Base-by-base conservation (phyloP, 2,797 vertebrate species). In the Alcedo atthis region DNA sequence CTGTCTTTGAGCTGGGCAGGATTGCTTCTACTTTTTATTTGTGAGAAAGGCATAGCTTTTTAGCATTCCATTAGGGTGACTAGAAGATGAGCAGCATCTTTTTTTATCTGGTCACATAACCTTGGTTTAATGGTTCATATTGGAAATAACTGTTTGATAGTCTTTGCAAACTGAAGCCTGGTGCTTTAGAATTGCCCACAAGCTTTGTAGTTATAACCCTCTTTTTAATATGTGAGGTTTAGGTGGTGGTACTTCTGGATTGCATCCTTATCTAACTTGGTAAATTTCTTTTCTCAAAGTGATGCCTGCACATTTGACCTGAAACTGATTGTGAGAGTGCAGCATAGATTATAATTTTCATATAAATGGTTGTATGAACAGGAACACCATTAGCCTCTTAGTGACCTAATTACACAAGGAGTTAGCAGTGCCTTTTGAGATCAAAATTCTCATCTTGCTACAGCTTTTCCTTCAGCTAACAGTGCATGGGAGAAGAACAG, bases 401-500 rank as follows among this genome's bases (percentile, higher is more conserved):
- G 82, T 57, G 87, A 93, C 85, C 85, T 76, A 67, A 81, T 93
- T 95, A 78, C 0, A 0, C 62, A 48, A 59, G 49, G 21, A 93
- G 35, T 32, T 76, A 69, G 82, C 73, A 62, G 49, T 1, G 2
- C 28, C 35, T 91, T 87, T 87, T 87, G 80, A 81, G 70, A 81
- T 84, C 66, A 85, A 67, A 93, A 67, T 59, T 90, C 51, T 83
- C 33, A 51, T 64, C 61, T 90, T 85, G 69, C 71, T 85, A 46
- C 58, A 80, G 84, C 84, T 87, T 71, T 95, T 66, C 37, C 22
- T 81, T 93, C 76, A 89, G 69, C 76, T 61, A 55, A 12, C 62
- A 62, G 66, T 17, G 25, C 55, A 73, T n/a, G 59, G 61, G 62
- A 92, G 76, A 83, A 62, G 48, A 78, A 25, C 55, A 86, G 87